These are phyloP conservation scores for Pimpla rufipes DNA, from an alignment of 2,888 invertebrate genomes.

Conservation along the genomic window DNA sequence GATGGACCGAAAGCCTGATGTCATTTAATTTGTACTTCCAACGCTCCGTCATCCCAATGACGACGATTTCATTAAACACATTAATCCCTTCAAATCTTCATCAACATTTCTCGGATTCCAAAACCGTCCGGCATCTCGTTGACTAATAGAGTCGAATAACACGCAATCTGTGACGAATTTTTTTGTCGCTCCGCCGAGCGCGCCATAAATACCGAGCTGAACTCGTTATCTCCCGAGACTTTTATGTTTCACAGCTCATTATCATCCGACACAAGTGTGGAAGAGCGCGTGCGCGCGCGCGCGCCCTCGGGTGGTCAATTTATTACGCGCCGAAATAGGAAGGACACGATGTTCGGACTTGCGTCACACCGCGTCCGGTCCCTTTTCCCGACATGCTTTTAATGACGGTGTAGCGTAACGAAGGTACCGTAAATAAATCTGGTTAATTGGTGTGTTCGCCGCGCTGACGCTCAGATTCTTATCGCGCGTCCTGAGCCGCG, in stretches of 20 bases:
- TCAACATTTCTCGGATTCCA: neutral
- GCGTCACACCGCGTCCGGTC: slow-evolving; percentile 5
- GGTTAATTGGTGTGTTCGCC: slow-evolving; percentile 54
- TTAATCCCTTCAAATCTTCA: neutral
- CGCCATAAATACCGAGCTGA: neutral
- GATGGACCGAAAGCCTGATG: neutral
- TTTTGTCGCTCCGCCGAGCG: neutral
- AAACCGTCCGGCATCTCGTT: neutral
- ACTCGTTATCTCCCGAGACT: slow-evolving; percentile 40
- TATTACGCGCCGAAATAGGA: slow-evolving; percentile 42
- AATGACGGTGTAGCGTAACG: slow-evolving; percentile 57
- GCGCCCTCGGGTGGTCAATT: slow-evolving; percentile 2
- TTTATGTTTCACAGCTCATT: slow-evolving; percentile 55
- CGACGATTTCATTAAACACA: neutral
- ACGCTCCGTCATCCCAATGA: neutral
- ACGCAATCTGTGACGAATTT: neutral
- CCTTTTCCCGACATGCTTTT: slow-evolving; percentile 51
- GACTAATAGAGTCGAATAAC: slow-evolving; percentile 1
- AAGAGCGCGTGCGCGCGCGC: neutral
- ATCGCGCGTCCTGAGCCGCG: slow-evolving; percentile 27
- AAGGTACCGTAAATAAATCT: slow-evolving; percentile 57
- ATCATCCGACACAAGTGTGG: slow-evolving; percentile 26
- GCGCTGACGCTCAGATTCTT: slow-evolving; percentile 45
- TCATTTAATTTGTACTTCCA: neutral
- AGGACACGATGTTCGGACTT: slow-evolving; percentile 33